Evolutionary conservation across 2,888 invertebrate species (phyloP).

Genomic region (Rhagonycha lutea): DNA sequence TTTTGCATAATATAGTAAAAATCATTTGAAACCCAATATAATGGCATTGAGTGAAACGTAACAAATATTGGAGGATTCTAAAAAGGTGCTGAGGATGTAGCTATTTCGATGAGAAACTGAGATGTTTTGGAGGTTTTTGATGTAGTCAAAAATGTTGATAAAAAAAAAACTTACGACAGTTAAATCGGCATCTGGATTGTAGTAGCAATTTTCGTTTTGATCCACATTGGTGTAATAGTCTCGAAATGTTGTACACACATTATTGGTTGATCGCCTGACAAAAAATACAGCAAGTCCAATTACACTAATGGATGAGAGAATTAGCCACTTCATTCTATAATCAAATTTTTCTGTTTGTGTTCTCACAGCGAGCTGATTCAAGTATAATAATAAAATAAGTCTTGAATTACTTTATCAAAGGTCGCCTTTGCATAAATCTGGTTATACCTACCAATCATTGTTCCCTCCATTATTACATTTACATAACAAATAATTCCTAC

Average conservation of each 20-base stretch:
- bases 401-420: not conserved
- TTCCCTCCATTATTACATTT: not conserved
- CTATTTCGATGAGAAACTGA: not conserved
- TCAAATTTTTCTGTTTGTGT: not conserved
- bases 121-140: not conserved
- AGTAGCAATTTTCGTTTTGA: conserved; percentile 49
- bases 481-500: not conserved
- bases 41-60: no score
- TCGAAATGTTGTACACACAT: conserved; percentile 49
- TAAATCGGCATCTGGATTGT: conserved; percentile 46
- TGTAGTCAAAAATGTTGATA: no score
- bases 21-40: no score
- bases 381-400: not conserved
- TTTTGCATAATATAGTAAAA: no score
- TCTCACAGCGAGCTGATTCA: not conserved
- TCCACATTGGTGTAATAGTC: conserved; percentile 48
- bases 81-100: not conserved
- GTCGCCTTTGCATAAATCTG: not conserved
- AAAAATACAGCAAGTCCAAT: not conserved
- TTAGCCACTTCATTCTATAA: conserved; percentile 3
- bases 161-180: conserved; percentile 42
- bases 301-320: not conserved
- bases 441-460: not conserved
- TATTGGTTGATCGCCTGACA: conserved; percentile 35
- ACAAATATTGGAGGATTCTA: not conserved